A percentile compares a stretch with the other conserved stretches of the same genome.
Conservation (phyloP, 2,797 vertebrate genomes). For the Siniperca scherzeri region DNA sequence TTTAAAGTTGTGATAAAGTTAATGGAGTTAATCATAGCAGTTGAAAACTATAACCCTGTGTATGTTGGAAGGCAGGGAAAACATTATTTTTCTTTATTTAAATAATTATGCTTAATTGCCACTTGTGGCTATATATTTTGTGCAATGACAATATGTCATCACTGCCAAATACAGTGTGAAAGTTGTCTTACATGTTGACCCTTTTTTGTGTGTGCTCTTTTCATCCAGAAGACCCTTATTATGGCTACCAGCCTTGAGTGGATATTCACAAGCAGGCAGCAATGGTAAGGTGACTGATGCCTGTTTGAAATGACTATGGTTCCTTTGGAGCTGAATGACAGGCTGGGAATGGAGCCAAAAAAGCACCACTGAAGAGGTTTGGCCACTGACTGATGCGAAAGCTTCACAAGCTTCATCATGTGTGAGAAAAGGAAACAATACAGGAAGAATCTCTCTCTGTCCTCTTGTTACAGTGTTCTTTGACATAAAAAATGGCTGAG, state of each 20-base stretch:
- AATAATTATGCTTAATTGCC: background rate
- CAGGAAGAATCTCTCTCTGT: conserved; percentile 40
- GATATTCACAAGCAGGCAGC: conserved; percentile 17
- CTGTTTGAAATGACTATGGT: conserved; percentile 40
- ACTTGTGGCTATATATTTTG: background rate
- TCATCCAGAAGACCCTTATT: conserved; percentile 80
- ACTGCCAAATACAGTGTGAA: background rate
- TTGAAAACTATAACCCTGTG: background rate
- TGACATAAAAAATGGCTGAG: conserved; percentile 5
- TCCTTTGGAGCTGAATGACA: conserved; percentile 43
- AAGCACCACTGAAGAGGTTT: conserved; percentile 23
- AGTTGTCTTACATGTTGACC: background rate
- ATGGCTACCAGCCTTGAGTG: conserved; percentile 82
- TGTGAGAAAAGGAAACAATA: conserved; percentile 24
- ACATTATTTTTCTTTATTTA: background rate
- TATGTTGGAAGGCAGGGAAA: background rate
- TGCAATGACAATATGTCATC: background rate
- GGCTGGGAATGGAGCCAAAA: conserved; percentile 11
- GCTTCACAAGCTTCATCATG: conserved; percentile 12
- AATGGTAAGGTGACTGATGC: conserved; percentile 10
- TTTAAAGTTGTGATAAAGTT: background rate
- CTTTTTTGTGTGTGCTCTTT: conserved; percentile 39
- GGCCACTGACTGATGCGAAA: conserved; percentile 36
- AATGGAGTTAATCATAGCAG: background rate
- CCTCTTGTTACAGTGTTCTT: conserved; percentile 18